phyloP scores from a whole-genome alignment of 2,888 invertebrate species.

The Monopis laevigella region DNA sequence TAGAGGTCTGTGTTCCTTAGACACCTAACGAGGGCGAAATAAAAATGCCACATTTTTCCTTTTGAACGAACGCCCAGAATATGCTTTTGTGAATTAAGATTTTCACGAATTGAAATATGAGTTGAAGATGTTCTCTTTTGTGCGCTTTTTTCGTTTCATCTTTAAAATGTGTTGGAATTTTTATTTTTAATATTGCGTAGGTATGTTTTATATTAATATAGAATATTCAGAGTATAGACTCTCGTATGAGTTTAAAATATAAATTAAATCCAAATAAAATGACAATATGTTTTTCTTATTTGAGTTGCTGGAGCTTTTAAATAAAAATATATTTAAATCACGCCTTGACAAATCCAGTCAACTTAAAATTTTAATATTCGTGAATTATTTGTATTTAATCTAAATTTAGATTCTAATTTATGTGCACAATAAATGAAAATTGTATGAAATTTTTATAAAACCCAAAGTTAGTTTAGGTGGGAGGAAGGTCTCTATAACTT shows the following conservation, averaged over 20 bases:
- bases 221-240: not conserved
- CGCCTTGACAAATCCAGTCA: too few relatives aligned
- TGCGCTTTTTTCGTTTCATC: slow-evolving; percentile 2
- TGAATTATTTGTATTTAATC: too few relatives aligned
- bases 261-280: not conserved
- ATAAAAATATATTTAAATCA: too few relatives aligned
- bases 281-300: not conserved
- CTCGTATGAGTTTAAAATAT: not conserved
- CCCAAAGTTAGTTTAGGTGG: too few relatives aligned
- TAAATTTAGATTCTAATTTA: too few relatives aligned
- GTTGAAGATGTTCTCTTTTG: slow-evolving; percentile 8
- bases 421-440: too few relatives aligned
- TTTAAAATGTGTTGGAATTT: not conserved
- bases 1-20: too few relatives aligned
- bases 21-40: slow-evolving; percentile 8
- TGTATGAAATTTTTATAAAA: too few relatives aligned
- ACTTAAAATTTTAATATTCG: too few relatives aligned
- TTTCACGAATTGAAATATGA: slow-evolving; percentile 10
- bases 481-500: too few relatives aligned
- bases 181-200: not conserved
- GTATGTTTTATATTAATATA: not conserved
- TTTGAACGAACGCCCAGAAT: slow-evolving; percentile 8
- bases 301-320: too few relatives aligned
- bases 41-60: slow-evolving; percentile 8
- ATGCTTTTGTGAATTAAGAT: slow-evolving; percentile 12